phyloP scores from a whole-genome alignment of 2,113 vertebrate species.

The Carollia perspicillata region DNA sequence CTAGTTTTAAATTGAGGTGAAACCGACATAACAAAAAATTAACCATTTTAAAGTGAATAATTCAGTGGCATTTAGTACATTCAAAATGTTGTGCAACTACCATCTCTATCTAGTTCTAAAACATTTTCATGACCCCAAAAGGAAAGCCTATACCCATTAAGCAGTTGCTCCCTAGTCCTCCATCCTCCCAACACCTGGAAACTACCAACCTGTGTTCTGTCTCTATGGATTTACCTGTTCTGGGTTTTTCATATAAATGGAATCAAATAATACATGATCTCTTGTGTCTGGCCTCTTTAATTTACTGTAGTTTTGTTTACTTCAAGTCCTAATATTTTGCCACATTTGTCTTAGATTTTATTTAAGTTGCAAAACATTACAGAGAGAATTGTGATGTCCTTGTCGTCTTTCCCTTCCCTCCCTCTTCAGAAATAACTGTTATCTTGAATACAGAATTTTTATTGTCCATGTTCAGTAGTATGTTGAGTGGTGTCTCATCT shows the following conservation, averaged over 20 bases:
- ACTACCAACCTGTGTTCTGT: background rate
- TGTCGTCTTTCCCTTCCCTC: background rate
- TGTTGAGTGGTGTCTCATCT: background rate
- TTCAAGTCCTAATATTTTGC: background rate
- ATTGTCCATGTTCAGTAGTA: background rate
- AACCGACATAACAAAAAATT: background rate
- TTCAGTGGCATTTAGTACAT: slow-evolving; percentile 13
- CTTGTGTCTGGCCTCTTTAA: background rate
- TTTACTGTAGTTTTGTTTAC: background rate
- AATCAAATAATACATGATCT: background rate
- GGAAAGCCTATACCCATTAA: background rate
- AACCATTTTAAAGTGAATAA: background rate
- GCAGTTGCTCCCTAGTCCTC: background rate
- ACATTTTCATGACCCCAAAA: background rate
- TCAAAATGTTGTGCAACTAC: background rate
- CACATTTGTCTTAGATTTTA: background rate
- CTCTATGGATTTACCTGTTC: background rate
- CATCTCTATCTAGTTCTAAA: background rate
- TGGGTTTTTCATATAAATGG: background rate
- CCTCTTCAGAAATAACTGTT: background rate
- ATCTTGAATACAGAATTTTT: background rate
- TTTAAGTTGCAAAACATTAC: background rate
- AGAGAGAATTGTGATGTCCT: background rate
- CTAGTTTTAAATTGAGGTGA: background rate
- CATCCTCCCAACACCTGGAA: background rate